Evolutionary conservation across 92 coral and sea anemone genomes (phyloP).

Genomic region (Chrysogorgia sp.): DNA sequence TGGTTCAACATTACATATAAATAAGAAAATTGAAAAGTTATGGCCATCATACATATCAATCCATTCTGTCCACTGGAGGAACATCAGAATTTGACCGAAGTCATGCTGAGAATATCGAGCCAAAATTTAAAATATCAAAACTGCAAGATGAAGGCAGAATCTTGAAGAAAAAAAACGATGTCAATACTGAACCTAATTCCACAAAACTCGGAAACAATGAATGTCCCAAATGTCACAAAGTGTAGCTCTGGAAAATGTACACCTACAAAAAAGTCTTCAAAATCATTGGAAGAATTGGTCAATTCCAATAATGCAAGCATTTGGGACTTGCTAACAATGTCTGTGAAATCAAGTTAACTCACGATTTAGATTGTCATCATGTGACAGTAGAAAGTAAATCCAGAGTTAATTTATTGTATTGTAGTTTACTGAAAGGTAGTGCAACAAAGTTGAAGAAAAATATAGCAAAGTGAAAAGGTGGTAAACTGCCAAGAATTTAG

Average conservation of each 20-base stretch:
- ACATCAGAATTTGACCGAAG: constrained; percentile 16
- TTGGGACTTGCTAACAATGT: no score
- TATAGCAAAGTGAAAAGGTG: no score
- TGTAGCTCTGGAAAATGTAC: background rate
- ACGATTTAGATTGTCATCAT: background rate
- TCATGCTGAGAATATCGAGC: constrained; percentile 20
- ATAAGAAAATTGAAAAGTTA: constrained; percentile 5
- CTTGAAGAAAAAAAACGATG: background rate
- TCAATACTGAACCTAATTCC: constrained; percentile 5
- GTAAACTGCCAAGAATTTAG: no score
- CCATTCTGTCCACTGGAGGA: constrained; percentile 15
- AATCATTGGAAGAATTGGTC: constrained; percentile 10
- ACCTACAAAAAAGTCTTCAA: background rate
- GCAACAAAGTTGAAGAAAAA: constrained; percentile 7
- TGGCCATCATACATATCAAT: constrained; percentile 36
- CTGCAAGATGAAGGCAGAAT: background rate
- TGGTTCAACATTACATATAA: background rate
- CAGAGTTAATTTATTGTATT: background rate
- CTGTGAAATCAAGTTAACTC: constrained; percentile 5
- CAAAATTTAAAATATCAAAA: constrained; percentile 20
- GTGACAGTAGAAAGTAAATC: background rate
- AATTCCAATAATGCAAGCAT: constrained; percentile 19
- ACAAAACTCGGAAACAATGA: background rate
- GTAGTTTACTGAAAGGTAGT: constrained; percentile 22
- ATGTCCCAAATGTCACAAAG: constrained; percentile 8